Conservation (phyloP, 2,888 invertebrate genomes). For the Dendrolimus pini region DNA sequence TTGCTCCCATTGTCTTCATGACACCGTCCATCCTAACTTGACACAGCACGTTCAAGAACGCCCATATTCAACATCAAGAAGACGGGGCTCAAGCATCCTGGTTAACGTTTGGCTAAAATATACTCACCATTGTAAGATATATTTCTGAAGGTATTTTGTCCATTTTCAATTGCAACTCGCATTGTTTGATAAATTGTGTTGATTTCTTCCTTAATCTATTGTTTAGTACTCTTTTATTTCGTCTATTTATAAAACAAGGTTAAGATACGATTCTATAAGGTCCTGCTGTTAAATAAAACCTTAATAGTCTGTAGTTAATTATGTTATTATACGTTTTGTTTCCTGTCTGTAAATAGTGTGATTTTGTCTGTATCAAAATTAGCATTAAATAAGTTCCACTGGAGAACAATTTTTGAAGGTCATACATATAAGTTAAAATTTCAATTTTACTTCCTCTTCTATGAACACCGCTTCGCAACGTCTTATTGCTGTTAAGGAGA, state of each 20-base stretch:
- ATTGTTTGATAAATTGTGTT: slow-evolving; percentile 39
- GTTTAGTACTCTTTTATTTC: background rate
- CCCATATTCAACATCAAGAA: slow-evolving; percentile 15
- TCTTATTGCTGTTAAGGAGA: no score
- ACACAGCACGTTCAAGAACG: slow-evolving; percentile 23
- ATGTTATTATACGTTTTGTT: no score
- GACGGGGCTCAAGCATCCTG: slow-evolving; percentile 29
- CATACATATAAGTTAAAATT: no score
- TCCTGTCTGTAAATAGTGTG: no score
- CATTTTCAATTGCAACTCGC: slow-evolving; percentile 39
- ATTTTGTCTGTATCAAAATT: no score
- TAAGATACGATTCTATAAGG: no score
- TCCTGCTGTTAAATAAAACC: no score
- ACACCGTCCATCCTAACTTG: slow-evolving; percentile 35
- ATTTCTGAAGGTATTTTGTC: slow-evolving; percentile 26
- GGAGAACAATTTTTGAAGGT: no score
- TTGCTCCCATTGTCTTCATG: slow-evolving; percentile 61
- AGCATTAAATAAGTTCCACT: no score
- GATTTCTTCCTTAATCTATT: slow-evolving; percentile 15
- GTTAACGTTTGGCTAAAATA: slow-evolving; percentile 50
- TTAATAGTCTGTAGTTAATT: no score
- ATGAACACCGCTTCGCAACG: no score
- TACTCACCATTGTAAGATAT: slow-evolving; percentile 17
- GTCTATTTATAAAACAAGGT: background rate
- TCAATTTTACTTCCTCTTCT: no score